Percentiles rank a stretch among this genome's conserved stretches.
These are phyloP conservation scores for Dryoscopus gambensis DNA, from an alignment of 2,113 vertebrate genomes.

Conservation along the genomic window DNA sequence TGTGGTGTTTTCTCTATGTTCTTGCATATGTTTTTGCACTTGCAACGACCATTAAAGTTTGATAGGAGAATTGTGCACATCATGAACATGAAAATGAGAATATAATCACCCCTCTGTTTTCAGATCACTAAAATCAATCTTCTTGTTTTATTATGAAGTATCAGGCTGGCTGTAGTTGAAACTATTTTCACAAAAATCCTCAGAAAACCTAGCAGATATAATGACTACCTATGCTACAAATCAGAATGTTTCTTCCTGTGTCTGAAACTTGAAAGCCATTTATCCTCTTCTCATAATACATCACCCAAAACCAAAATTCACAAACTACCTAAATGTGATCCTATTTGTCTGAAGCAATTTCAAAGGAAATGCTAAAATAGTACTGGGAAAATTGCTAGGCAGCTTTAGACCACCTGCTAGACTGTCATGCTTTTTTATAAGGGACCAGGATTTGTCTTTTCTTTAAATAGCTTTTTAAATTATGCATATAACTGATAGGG, in stretches of 20 bases:
- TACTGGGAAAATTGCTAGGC: neutral
- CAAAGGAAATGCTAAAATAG: constrained; percentile 24
- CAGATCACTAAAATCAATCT: constrained; percentile 52
- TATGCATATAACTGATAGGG: neutral
- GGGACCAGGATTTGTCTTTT: neutral
- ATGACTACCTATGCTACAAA: neutral
- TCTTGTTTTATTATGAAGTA: constrained; percentile 14
- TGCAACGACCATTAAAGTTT: constrained; percentile 42
- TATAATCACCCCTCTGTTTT: constrained; percentile 59
- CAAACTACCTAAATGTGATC: neutral
- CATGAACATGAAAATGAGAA: constrained; percentile 52
- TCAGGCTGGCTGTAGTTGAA: neutral
- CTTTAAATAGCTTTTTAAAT: neutral
- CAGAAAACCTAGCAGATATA: neutral
- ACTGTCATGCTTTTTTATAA: neutral
- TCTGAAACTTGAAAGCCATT: neutral
- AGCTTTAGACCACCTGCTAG: neutral
- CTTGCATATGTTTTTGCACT: constrained; percentile 39
- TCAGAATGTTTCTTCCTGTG: neutral
- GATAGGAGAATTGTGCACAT: constrained; percentile 51
- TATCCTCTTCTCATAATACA: neutral
- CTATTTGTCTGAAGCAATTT: neutral
- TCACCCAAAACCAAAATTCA: neutral
- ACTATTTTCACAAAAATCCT: neutral
- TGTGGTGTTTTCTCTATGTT: constrained; percentile 13